phyloP scores from a whole-genome alignment of 2,113 vertebrate species.

The Ailuropoda melanoleuca region DNA sequence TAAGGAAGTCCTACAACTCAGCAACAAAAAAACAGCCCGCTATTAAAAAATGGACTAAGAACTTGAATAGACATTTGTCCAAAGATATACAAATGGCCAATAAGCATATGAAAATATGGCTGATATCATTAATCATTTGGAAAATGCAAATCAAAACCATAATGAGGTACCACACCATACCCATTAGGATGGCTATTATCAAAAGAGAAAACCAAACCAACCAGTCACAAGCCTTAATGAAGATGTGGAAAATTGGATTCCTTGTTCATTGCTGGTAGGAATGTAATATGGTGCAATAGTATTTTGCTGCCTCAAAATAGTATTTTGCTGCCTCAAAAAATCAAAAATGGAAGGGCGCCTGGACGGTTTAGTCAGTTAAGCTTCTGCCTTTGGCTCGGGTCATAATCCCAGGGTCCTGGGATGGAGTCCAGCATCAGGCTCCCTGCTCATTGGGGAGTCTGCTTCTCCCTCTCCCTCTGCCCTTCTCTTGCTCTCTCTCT shows the following conservation, averaged over 20 bases:
- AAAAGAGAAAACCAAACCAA: background rate
- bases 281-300: background rate
- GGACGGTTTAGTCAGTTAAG: too few species aligned
- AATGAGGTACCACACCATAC: background rate
- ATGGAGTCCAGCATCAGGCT: too few species aligned
- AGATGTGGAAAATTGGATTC: background rate
- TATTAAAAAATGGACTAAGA: background rate
- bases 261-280: too few species aligned
- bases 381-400: too few species aligned
- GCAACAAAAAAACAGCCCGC: fast-evolving
- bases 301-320: background rate
- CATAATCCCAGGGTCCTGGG: too few species aligned
- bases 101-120: background rate
- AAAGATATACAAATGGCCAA: background rate
- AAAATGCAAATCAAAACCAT: background rate
- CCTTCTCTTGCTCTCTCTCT: too few species aligned
- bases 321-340: background rate
- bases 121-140: background rate
- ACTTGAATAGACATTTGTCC: background rate
- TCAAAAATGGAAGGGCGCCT: background rate
- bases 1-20: background rate
- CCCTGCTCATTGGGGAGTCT: too few species aligned
- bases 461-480: too few species aligned
- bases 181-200: background rate
- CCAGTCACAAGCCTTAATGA: background rate